These are phyloP conservation scores for Paracyclopina nana DNA, from an alignment of 1,140 invertebrate genomes.

Conservation along the genomic window DNA sequence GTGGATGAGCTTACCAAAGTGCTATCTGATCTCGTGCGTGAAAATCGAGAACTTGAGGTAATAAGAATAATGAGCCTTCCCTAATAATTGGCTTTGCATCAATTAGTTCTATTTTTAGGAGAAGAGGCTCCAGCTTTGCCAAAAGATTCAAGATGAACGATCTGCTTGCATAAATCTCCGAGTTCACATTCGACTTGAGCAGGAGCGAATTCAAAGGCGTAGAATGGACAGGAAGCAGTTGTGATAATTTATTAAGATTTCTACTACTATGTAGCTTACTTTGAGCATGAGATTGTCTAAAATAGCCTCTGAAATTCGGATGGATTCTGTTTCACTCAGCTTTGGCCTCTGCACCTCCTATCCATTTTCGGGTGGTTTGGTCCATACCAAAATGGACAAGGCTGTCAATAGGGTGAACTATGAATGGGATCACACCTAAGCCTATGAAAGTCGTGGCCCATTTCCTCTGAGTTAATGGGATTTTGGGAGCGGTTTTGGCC, in stretches of 20 bases:
- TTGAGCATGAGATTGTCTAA: too few species aligned
- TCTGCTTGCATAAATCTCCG: slow-evolving; percentile 12
- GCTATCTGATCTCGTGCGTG: slow-evolving; percentile 6
- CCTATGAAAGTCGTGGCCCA: slow-evolving; percentile 55
- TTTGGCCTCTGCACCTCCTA: not conserved
- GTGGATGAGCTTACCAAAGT: slow-evolving; percentile 5
- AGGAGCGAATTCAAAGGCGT: too few species aligned
- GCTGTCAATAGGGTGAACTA: slow-evolving; percentile 72
- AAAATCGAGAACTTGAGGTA: slow-evolving; percentile 12
- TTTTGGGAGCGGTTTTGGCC: slow-evolving; percentile 27
- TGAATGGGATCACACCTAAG: slow-evolving; percentile 64
- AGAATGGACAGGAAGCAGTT: too few species aligned
- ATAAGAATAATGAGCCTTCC: not conserved
- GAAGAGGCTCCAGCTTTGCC: not conserved
- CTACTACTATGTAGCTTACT: too few species aligned
- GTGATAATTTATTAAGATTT: too few species aligned
- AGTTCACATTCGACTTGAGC: slow-evolving; percentile 5
- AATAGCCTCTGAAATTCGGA: too few species aligned
- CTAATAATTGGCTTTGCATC: not conserved
- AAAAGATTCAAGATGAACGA: slow-evolving; percentile 13
- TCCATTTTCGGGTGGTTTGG: slow-evolving; percentile 19
- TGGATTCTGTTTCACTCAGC: not conserved
- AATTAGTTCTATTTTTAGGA: slow-evolving; percentile 1
- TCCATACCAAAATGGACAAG: slow-evolving; percentile 61
- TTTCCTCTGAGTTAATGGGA: slow-evolving; percentile 34